Conservation (phyloP, 2,888 invertebrate species). For the Drosophila macrospina region DNA sequence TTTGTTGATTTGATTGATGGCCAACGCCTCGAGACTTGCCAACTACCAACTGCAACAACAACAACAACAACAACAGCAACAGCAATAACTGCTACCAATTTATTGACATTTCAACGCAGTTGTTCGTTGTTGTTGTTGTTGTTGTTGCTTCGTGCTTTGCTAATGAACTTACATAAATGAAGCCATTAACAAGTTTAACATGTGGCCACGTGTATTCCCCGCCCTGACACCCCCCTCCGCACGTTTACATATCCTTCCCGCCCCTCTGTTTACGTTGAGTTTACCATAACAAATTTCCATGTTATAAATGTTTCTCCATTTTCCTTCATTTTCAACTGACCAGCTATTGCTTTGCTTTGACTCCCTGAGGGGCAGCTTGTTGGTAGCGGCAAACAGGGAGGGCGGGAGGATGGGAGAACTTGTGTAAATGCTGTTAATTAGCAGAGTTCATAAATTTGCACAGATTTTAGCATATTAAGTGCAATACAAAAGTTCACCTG, state of each 20-base stretch:
- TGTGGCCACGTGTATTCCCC: constrained; percentile 32
- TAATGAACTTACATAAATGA: constrained; percentile 69
- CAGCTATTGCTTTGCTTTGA: constrained; percentile 10
- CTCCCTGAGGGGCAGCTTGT: constrained; percentile 1
- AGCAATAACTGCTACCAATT: constrained; percentile 9
- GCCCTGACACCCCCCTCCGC: not conserved
- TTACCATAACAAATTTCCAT: constrained; percentile 37
- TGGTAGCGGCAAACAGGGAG: not conserved
- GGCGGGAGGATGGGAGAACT: not conserved
- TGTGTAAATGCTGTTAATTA: constrained; percentile 59
- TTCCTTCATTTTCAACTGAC: constrained; percentile 7
- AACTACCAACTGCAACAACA: constrained; percentile 26
- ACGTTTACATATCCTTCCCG: not conserved
- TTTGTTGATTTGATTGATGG: constrained; percentile 77
- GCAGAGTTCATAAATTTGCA: constrained; percentile 61
- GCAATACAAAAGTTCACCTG: constrained; percentile 33
- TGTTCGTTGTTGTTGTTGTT: constrained; percentile 3
- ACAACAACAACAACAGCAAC: constrained; percentile 8
- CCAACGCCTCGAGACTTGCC: constrained; percentile 54
- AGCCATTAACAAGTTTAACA: constrained; percentile 67
- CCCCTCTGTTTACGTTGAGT: constrained; percentile 15
- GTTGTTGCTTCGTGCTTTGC: constrained; percentile 19
- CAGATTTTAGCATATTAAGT: constrained; percentile 44
- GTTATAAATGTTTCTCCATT: constrained; percentile 37
- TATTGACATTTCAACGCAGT: constrained; percentile 25